Evolutionary conservation across 2,888 invertebrate species (phyloP).

Genomic region (Caenorhabditis angaria): DNA sequence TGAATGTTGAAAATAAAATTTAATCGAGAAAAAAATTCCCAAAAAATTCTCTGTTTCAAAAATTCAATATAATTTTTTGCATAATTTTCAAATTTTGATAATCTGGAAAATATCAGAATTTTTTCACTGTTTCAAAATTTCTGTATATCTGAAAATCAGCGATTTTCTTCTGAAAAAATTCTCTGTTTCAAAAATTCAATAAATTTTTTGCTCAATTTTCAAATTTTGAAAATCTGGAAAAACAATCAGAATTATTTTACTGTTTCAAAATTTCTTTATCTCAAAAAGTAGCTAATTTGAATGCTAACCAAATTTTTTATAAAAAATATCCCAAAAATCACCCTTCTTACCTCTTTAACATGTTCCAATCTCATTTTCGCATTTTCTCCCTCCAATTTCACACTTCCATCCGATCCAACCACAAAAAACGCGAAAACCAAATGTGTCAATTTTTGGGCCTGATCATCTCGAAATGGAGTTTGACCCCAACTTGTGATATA

Average conservation of each 20-base stretch:
- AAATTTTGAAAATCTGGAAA: too few relatives aligned
- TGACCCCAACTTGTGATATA: constrained; percentile 71
- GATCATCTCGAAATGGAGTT: constrained; percentile 58
- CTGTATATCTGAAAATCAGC: too few relatives aligned
- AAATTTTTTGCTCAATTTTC: too few relatives aligned
- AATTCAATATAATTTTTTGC: too few relatives aligned
- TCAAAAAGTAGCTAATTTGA: not conserved
- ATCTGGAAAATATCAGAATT: too few relatives aligned
- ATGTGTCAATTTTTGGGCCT: constrained; percentile 66
- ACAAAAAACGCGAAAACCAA: constrained; percentile 70
- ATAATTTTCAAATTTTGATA: too few relatives aligned
- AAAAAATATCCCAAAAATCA: not conserved
- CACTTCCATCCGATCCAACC: constrained; percentile 60
- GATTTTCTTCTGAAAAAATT: too few relatives aligned
- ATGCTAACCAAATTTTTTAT: not conserved
- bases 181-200: too few relatives aligned
- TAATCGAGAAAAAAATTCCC: too few relatives aligned
- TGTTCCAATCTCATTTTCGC: constrained; percentile 40
- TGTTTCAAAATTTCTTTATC: not conserved
- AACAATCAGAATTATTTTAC: not conserved
- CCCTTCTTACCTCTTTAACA: constrained; percentile 34
- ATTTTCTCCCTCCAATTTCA: constrained; percentile 55
- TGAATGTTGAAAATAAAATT: too few relatives aligned
- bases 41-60: too few relatives aligned
- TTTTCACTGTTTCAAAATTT: too few relatives aligned